Percentiles rank a stretch among this genome's conserved stretches.
phyloP scores from a whole-genome alignment of 2,888 invertebrate species.

The Steromphala cineraria region DNA sequence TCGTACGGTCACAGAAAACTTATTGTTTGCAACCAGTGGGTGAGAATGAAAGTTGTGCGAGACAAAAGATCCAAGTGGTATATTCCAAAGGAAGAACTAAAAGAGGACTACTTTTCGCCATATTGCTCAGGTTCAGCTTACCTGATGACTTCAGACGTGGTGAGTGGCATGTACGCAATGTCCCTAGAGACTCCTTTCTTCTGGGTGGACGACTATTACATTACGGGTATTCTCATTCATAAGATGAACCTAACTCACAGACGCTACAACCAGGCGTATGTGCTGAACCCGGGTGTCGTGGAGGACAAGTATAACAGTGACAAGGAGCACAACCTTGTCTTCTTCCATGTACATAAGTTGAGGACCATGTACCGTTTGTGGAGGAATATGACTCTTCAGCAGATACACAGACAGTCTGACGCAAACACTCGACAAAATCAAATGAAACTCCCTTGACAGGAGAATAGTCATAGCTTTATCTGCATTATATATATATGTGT shows the following conservation, averaged over 20 bases:
- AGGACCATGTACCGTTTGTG: constrained; percentile 39
- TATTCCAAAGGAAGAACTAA: constrained; percentile 73
- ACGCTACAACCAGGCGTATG: constrained; percentile 67
- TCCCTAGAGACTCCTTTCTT: constrained; percentile 84
- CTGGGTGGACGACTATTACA: constrained; percentile 93
- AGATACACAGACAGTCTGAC: not conserved
- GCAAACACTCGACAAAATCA: no score
- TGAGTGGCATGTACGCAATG: constrained; percentile 79
- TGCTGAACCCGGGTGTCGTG: constrained; percentile 62
- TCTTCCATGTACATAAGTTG: constrained; percentile 70
- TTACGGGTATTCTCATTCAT: constrained; percentile 85
- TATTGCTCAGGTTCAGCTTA: constrained; percentile 77
- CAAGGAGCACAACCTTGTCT: constrained; percentile 55
- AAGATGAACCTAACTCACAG: constrained; percentile 61
- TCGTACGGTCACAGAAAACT: constrained; percentile 43
- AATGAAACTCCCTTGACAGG: no score
- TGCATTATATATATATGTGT: no score
- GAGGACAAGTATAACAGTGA: constrained; percentile 62
- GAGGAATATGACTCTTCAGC: constrained; percentile 20
- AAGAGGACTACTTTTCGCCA: constrained; percentile 72
- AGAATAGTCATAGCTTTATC: no score
- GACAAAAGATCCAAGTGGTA: constrained; percentile 76
- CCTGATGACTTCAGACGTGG: constrained; percentile 81
- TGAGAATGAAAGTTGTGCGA: constrained; percentile 74
- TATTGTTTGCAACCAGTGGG: constrained; percentile 74